A percentile compares a stretch with the other conserved stretches of the same genome.
Evolutionary conservation across 2,113 vertebrate genomes (phyloP).

Genomic region (Plotosus lineatus): DNA sequence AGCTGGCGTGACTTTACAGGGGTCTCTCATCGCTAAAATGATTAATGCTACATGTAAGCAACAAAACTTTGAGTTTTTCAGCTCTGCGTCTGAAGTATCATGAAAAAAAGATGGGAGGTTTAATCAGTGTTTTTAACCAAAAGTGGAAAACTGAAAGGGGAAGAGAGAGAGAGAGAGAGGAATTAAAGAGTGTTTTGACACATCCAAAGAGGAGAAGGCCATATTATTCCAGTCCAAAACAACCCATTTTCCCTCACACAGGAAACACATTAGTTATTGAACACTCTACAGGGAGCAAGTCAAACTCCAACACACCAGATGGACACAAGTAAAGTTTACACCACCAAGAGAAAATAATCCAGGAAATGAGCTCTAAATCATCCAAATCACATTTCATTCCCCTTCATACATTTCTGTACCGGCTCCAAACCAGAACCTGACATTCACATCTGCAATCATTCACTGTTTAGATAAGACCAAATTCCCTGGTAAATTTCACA

Average conservation of each 20-base stretch:
- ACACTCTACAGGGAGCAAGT: conserved; percentile 16
- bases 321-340: conserved; percentile 16
- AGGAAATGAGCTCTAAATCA: neutral
- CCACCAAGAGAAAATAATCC: neutral
- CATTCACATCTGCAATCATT: neutral
- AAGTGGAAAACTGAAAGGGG: conserved; percentile 7
- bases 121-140: neutral
- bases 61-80: conserved; percentile 5
- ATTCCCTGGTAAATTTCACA: neutral
- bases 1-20: conserved; percentile 56
- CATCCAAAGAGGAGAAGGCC: conserved; percentile 4
- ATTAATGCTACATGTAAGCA: neutral
- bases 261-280: conserved; percentile 31
- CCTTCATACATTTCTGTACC: neutral
- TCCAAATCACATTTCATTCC: neutral
- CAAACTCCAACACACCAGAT: conserved; percentile 36
- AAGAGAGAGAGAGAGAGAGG: neutral
- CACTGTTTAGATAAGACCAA: neutral
- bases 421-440: neutral
- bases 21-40: conserved; percentile 29
- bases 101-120: neutral
- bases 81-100: neutral
- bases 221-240: conserved; percentile 36
- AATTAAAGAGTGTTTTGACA: neutral
- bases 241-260: conserved; percentile 15